Evolutionary conservation across 1,140 invertebrate species (phyloP).

Genomic region (Drosophila miranda): DNA sequence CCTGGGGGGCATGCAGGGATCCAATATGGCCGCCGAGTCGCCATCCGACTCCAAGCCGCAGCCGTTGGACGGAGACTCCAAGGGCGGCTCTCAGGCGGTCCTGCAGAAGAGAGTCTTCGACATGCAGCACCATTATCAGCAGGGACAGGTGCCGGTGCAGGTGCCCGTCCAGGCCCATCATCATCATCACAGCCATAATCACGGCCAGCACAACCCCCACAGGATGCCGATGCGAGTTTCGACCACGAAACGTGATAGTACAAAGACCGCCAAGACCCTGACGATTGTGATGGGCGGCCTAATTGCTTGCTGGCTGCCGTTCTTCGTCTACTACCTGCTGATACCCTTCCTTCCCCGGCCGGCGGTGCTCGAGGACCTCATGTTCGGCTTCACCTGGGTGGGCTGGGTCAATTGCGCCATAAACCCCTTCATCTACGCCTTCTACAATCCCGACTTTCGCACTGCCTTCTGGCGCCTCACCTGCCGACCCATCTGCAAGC

Average conservation of each 20-base stretch:
- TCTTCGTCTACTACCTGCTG: conserved; percentile 93
- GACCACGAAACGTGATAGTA: conserved; percentile 87
- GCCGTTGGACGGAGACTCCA: background rate
- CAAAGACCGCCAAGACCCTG: conserved; percentile 94
- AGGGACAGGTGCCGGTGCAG: background rate
- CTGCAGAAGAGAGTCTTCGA: conserved; percentile 12
- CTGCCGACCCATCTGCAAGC: conserved; percentile 81
- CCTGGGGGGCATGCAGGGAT: conserved; percentile 25
- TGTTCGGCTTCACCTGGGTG: conserved; percentile 93
- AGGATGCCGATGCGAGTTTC: conserved; percentile 84
- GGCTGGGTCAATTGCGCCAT: conserved; percentile 96
- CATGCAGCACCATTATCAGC: conserved; percentile 36
- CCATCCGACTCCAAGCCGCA: conserved; percentile 21
- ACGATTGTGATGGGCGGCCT: conserved; percentile 96
- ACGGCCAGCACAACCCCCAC: conserved; percentile 46
- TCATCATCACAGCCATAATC: conserved; percentile 35
- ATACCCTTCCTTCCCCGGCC: conserved; percentile 87
- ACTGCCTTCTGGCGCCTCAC: conserved; percentile 92
- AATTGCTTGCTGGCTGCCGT: conserved; percentile 94
- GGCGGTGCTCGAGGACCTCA: conserved; percentile 86
- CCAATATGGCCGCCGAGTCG: conserved; percentile 1
- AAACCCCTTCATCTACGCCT: conserved; percentile 94
- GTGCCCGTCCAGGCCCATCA: conserved; percentile 6
- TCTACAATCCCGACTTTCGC: conserved; percentile 90
- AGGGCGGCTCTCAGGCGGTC: background rate